A percentile compares a stretch with the other conserved stretches of the same genome.
These are phyloP conservation scores for Athalia circularis DNA, from an alignment of 2,888 invertebrate genomes.

Conservation along the genomic window DNA sequence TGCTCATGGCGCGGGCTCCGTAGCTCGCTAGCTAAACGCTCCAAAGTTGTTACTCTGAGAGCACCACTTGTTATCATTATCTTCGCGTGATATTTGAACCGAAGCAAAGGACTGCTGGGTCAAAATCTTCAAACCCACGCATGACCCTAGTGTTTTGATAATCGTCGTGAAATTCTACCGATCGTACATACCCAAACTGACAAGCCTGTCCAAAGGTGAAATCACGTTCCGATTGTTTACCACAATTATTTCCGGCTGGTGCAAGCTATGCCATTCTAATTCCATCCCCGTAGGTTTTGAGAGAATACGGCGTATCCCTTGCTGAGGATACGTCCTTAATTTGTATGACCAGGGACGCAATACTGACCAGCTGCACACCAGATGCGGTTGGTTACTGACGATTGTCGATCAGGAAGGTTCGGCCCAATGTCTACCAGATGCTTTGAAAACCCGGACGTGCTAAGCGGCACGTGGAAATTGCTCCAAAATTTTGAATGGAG, in stretches of 20 bases:
- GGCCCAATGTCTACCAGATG: constrained; percentile 36
- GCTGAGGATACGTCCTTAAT: background rate
- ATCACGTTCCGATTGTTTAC: too few relatives aligned
- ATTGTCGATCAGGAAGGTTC: constrained; percentile 38
- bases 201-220: too few relatives aligned
- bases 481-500: background rate
- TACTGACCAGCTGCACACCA: constrained; percentile 31
- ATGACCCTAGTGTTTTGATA: background rate
- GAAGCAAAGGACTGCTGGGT: background rate
- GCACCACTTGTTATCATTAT: constrained; percentile 1
- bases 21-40: background rate
- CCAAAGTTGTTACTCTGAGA: constrained; percentile 1
- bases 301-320: too few relatives aligned
- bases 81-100: constrained; percentile 11
- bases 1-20: background rate
- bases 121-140: background rate
- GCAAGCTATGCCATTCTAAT: too few relatives aligned
- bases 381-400: constrained; percentile 14
- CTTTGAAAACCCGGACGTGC: background rate
- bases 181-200: too few relatives aligned
- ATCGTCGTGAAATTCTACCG: too few relatives aligned
- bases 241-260: too few relatives aligned
- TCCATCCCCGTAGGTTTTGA: too few relatives aligned
- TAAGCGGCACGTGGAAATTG: background rate
- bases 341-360: constrained; percentile 18